Evolutionary conservation across 2,888 invertebrate genomes (phyloP), one percentile per base, ranked within the genome.

Genomic region (Smittia aterrima): DNA sequence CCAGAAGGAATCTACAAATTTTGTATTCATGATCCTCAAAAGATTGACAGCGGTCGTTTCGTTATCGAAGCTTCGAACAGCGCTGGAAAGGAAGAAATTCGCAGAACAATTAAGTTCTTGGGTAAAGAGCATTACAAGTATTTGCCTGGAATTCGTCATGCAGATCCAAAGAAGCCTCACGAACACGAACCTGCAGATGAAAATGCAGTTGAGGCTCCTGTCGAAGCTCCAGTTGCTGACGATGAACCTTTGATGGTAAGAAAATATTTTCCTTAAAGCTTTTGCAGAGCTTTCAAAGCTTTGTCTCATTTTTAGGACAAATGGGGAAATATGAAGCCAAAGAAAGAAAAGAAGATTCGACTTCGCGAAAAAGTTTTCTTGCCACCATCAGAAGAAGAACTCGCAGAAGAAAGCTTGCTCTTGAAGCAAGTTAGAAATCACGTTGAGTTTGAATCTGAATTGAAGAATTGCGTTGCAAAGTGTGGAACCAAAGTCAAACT

Each of bases 401-500:
- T 62, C n/a, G 40, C 38, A 6, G n/a, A 58, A 24, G 62, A 72
- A 16, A 62, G 62, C 20, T 4, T 62, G 9, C 7, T 72, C 1
- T 3, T 70, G 3, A 20, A 72, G 22, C 40, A 72, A 72, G 72
- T 72, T 0, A 83, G 82, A 76, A 82, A 83, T 75, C 82, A 83
- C 76, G 74, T 83, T 0, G 79, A 79, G 76, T 93, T 95, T 79
- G 91, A 91, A 47, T 92, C 91, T 1, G 88, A 88, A 77, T 81
- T 95, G 74, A 89, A 90, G 0, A 92, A 94, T 79, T 86, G 92
- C 77, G 91, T 91, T 66, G 90, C 91, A 1, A 87, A 90, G 0
- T 88, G 89, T 80, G 91, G 91, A 0, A 89, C 91, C 0, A 86
- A 89, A 71, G 88, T 92, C 1, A 91, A 92, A 82, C 82, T 95